Base-by-base conservation (phyloP, 2,888 invertebrate species). In the Balanococcus diminutus region DNA sequence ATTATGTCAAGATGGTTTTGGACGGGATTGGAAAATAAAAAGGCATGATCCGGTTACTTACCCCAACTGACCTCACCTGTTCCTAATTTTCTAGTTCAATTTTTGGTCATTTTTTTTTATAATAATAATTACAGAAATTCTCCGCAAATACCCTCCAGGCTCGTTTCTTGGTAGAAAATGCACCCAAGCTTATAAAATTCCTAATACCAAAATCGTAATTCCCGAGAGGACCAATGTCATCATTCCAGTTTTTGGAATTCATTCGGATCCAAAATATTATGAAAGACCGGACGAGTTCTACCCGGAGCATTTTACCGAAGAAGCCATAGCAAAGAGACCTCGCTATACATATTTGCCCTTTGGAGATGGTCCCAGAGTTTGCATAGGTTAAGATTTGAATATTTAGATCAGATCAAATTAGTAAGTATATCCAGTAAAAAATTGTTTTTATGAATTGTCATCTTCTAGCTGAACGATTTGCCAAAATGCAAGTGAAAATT, bases 241-340 rank as follows among this genome's bases (percentile, higher is more conserved):
- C 0, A 91, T 93, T 72, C 92, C 93, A 11, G 90, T 91, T 11
- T 91, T 91, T 87, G 91, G 92, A 32, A 91, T 93, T 87, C 93
- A 93, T 87, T 92, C 91, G 89, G 93, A 93, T 88, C 91, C 92
- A 0, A 90, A 92, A 1, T 90, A 92, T 88, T 93, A 92, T 87
- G 92, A 92, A 0, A 91, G 94, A 8, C 94, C 94, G 0, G 91
- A 92, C 0, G 90, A 90, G 42, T 94, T 93, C 87, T 91, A 92
- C 82, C 93, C 93, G 0, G 92, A 93, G 28, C 90, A 93, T 87
- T 94, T 93, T 89, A 89, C 90, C 0, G 89, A 90, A 8, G 91
- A 92, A 86, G 91, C 91, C 32, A 92, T 92, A 87, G 90, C 91
- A 0, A 90, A 90, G 61, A 89, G 92, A 79, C 92, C 92, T 79